These are phyloP conservation scores for Tylochromis polylepis DNA, from an alignment of 2,113 vertebrate species.

Conservation along the genomic window DNA sequence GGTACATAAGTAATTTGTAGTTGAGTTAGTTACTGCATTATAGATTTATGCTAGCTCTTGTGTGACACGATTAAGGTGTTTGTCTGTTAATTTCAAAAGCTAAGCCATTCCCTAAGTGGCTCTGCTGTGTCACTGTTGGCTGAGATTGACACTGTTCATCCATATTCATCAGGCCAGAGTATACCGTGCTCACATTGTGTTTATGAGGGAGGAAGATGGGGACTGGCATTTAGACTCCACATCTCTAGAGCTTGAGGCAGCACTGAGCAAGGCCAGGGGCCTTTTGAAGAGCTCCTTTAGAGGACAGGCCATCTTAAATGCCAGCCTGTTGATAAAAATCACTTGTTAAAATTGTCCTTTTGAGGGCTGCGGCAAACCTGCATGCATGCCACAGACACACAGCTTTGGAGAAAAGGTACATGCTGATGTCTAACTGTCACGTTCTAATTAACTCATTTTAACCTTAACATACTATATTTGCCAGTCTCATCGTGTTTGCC, in stretches of 20 bases:
- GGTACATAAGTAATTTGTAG: not conserved
- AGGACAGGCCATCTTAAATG: conserved; percentile 24
- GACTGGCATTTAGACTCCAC: conserved; percentile 35
- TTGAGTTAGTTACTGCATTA: not conserved
- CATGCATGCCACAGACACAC: conserved; percentile 3
- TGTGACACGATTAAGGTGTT: not conserved
- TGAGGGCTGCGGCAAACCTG: not conserved
- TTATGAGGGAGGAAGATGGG: conserved; percentile 8
- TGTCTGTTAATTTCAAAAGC: not conserved
- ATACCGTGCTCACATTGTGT: conserved; percentile 12
- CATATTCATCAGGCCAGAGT: conserved; percentile 10
- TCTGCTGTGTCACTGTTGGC: not conserved
- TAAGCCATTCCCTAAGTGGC: not conserved
- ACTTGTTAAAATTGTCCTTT: conserved; percentile 32
- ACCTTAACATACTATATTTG: not conserved
- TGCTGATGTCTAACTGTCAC: not conserved
- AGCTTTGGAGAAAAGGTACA: not conserved
- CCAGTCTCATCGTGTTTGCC: not conserved
- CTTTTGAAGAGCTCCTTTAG: conserved; percentile 12
- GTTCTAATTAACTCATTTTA: not conserved
- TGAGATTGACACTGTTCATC: conserved; percentile 1
- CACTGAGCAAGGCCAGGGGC: conserved; percentile 9
- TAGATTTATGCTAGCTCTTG: not conserved
- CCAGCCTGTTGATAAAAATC: conserved; percentile 26
- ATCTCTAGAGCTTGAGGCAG: not conserved